phyloP scores from a whole-genome alignment of 2,797 vertebrate species.

The Hypotaenidia philippensis region DNA sequence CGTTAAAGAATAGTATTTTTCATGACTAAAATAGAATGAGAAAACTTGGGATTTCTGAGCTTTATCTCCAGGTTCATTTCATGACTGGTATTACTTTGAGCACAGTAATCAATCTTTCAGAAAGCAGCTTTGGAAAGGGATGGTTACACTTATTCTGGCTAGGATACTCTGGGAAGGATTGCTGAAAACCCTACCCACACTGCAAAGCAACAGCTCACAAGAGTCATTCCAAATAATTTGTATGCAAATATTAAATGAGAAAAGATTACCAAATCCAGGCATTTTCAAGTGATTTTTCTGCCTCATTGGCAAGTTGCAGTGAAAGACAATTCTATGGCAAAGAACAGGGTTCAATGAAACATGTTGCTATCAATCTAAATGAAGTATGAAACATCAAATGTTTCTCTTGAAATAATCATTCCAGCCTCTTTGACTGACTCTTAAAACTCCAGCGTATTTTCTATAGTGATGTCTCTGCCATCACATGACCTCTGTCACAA shows the following conservation, averaged over 20 bases:
- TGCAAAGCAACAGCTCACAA: neutral
- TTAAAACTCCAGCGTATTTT: slow-evolving; percentile 30
- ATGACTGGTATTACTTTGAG: neutral
- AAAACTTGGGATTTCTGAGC: neutral
- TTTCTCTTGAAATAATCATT: slow-evolving; percentile 48
- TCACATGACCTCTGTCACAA: slow-evolving; percentile 4
- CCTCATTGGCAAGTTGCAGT: neutral
- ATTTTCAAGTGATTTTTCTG: slow-evolving; percentile 14
- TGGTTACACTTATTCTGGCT: neutral
- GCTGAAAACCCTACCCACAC: neutral
- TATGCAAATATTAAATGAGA: neutral
- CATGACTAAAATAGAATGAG: neutral
- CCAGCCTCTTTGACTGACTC: slow-evolving; percentile 54
- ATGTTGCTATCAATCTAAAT: slow-evolving; percentile 24
- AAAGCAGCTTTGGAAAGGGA: neutral
- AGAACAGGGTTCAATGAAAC: neutral
- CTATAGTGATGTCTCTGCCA: neutral
- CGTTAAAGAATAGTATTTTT: slow-evolving; percentile 20
- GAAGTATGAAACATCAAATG: slow-evolving; percentile 41
- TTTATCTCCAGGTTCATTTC: neutral
- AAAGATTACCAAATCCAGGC: neutral
- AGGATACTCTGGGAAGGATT: neutral
- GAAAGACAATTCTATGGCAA: neutral
- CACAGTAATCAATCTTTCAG: neutral
- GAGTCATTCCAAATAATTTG: neutral